phyloP scores from a whole-genome alignment of 2,113 vertebrate species.

The Marcusenius ussheri region DNA sequence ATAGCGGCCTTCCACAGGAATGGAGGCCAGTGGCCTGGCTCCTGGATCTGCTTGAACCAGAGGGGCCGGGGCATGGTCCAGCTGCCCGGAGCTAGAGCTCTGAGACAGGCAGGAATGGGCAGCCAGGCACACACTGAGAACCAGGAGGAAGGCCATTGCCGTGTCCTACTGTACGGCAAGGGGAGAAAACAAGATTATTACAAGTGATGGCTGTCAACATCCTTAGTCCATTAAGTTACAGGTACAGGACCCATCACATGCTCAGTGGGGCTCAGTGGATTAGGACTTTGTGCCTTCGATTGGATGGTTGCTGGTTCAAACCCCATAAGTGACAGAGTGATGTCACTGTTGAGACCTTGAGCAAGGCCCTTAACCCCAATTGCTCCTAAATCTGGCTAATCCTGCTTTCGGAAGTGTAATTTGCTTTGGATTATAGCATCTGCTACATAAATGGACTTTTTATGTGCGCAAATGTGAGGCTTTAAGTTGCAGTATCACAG shows the following conservation, averaged over 20 bases:
- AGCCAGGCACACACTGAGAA: constrained; percentile 12
- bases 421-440: background rate
- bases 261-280: background rate
- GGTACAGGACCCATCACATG: background rate
- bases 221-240: background rate
- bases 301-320: background rate
- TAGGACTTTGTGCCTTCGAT: background rate
- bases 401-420: background rate
- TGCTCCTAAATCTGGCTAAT: background rate
- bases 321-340: background rate
- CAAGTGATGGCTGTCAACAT: background rate
- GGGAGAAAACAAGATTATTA: background rate
- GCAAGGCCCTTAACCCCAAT: background rate
- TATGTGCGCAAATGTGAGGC: background rate
- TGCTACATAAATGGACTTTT: background rate
- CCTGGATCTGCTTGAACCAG: background rate
- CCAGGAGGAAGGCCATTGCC: background rate
- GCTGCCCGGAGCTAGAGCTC: background rate
- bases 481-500: background rate
- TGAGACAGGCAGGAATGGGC: background rate
- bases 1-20: background rate
- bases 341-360: background rate
- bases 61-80: background rate
- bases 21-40: background rate
- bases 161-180: background rate